These are phyloP conservation scores for Distichodus sexfasciatus DNA, from an alignment of 2,797 vertebrate genomes.

Conservation along the genomic window DNA sequence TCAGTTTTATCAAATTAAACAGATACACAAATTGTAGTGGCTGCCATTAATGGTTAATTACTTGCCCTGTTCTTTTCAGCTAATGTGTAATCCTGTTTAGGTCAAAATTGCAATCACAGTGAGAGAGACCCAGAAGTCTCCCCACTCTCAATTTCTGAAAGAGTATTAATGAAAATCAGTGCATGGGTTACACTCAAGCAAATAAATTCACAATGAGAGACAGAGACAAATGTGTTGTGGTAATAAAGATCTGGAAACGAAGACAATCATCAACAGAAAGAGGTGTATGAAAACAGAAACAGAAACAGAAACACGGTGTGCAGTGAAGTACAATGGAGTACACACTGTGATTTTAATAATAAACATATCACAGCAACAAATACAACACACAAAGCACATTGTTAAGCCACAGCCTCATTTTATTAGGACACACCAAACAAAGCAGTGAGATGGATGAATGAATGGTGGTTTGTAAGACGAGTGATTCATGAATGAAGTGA, in stretches of 20 bases:
- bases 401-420: slow-evolving; percentile 22
- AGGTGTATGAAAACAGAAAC: neutral
- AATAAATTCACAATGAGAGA: slow-evolving; percentile 7
- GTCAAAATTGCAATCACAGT: slow-evolving; percentile 59
- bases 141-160: neutral
- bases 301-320: slow-evolving; percentile 10
- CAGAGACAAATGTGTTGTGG: slow-evolving; percentile 21
- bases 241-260: neutral
- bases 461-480: slow-evolving; percentile 17
- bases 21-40: slow-evolving; percentile 5
- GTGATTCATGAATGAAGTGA: slow-evolving; percentile 31
- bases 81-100: slow-evolving; percentile 64
- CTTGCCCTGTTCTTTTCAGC: slow-evolving; percentile 61
- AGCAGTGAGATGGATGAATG: slow-evolving; percentile 7
- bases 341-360: slow-evolving; percentile 4
- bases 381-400: slow-evolving; percentile 26
- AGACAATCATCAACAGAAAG: neutral
- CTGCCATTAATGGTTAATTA: slow-evolving; percentile 63
- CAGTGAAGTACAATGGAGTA: neutral
- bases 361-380: slow-evolving; percentile 22
- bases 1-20: slow-evolving; percentile 7
- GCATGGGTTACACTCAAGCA: slow-evolving; percentile 4
- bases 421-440: slow-evolving; percentile 15
- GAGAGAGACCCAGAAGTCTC: neutral
- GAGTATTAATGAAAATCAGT: neutral